phyloP scores from a whole-genome alignment of 2,797 vertebrate species.

The Sebastes paucispinis region DNA sequence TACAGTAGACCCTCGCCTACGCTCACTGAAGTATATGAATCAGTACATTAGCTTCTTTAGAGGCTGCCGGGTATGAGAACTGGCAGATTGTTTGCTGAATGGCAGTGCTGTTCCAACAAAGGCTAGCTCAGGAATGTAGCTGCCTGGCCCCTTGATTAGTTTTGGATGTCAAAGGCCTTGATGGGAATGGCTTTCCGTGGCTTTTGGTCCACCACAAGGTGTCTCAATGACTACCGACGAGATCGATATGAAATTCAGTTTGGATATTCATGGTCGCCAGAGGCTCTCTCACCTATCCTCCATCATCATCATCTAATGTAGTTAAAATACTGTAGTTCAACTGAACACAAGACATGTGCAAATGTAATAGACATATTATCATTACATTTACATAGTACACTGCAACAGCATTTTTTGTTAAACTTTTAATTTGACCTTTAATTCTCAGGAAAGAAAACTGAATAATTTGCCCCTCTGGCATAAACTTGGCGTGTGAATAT shows the following conservation, averaged over 20 bases:
- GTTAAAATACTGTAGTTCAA: not conserved
- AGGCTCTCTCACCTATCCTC: not conserved
- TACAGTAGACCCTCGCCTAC: not conserved
- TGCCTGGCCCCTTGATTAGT: not conserved
- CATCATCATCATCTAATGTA: not conserved
- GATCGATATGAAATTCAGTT: not conserved
- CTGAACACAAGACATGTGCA: not conserved
- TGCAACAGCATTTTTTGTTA: no score
- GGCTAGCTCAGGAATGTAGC: not conserved
- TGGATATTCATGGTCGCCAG: not conserved
- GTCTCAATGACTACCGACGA: not conserved
- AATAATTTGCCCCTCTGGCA: no score
- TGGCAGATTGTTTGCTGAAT: not conserved
- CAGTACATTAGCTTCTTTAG: not conserved
- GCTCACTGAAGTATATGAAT: not conserved
- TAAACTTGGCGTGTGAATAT: no score
- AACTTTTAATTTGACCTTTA: no score
- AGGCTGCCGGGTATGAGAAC: not conserved
- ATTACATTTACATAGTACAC: not conserved
- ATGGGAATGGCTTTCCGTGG: not conserved
- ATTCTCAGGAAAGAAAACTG: no score
- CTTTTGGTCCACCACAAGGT: not conserved
- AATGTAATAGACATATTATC: not conserved
- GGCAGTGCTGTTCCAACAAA: not conserved
- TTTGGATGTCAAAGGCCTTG: not conserved